Conservation (phyloP, 2,888 invertebrate genomes). For the Ethmia dodecea region DNA sequence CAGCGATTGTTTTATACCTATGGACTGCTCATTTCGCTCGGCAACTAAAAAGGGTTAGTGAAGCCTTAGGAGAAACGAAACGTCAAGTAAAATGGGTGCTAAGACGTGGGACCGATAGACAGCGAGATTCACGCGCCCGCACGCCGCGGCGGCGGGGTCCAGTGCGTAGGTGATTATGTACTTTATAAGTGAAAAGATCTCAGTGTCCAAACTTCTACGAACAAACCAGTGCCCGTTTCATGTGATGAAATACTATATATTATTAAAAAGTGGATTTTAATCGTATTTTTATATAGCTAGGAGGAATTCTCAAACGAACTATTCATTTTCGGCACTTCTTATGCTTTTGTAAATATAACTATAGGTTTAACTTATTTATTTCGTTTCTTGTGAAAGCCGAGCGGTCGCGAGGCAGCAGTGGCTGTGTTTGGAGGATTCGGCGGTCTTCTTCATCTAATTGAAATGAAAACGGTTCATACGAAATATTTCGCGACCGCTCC, state of each 20-base stretch:
- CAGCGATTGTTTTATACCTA: conserved; percentile 1
- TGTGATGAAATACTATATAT: conserved; percentile 55
- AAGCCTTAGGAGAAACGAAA: conserved; percentile 40
- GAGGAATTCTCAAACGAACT: conserved; percentile 54
- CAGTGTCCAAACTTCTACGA: conserved; percentile 66
- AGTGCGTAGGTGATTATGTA: conserved; percentile 40
- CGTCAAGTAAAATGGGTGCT: conserved; percentile 52
- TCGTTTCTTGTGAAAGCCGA: conserved; percentile 32
- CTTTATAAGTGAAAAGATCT: conserved; percentile 56
- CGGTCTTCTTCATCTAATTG: too few relatives aligned
- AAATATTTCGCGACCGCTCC: conserved; percentile 27
- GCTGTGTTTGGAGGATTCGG: too few relatives aligned
- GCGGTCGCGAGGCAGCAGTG: conserved; percentile 3
- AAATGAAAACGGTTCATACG: too few relatives aligned
- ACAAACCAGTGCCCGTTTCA: conserved; percentile 72
- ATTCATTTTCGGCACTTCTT: conserved; percentile 58
- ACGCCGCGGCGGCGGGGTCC: conserved; percentile 17
- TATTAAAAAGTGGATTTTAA: conserved; percentile 52
- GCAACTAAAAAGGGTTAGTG: conserved; percentile 40
- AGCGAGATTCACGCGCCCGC: conserved; percentile 23
- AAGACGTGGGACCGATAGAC: conserved; percentile 45
- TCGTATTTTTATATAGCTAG: conserved; percentile 69
- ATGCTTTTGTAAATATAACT: conserved; percentile 73
- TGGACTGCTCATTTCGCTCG: conserved; percentile 33
- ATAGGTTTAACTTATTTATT: conserved; percentile 73